Evolutionary conservation across 2,888 invertebrate genomes (phyloP).

Genomic region (Zygothrica quintamaculata): DNA sequence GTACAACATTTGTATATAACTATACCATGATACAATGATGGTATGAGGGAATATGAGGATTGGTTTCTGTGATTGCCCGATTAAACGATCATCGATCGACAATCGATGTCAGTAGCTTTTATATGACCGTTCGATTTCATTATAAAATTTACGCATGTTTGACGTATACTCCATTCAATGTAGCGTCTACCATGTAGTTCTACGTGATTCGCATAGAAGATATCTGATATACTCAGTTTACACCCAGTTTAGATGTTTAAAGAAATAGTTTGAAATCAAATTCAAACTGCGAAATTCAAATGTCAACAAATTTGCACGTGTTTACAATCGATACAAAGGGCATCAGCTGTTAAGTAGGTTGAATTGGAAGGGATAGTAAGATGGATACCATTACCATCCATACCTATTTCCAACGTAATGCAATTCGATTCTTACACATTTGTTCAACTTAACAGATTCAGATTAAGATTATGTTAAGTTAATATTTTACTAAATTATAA

Average conservation of each 20-base stretch:
- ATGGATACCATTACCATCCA: neutral
- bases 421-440: neutral
- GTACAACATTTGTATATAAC: slow-evolving; percentile 9
- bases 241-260: neutral
- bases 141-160: slow-evolving; percentile 79
- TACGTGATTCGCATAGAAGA: slow-evolving; percentile 55
- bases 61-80: slow-evolving; percentile 43
- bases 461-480: too few relatives aligned
- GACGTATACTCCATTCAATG: slow-evolving; percentile 52
- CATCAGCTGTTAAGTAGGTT: neutral
- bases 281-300: slow-evolving; percentile 9
- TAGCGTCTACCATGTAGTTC: slow-evolving; percentile 27
- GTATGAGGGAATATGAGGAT: neutral
- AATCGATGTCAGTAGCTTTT: slow-evolving; percentile 55
- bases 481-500: too few relatives aligned
- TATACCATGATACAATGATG: slow-evolving; percentile 8
- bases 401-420: neutral
- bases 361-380: neutral
- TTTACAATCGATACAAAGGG: slow-evolving; percentile 14
- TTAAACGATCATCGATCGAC: slow-evolving; percentile 32
- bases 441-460: too few relatives aligned
- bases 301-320: slow-evolving; percentile 11
- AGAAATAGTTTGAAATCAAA: slow-evolving; percentile 16
- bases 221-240: neutral
- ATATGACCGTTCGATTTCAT: slow-evolving; percentile 61